Percentiles rank a stretch among this genome's conserved stretches.
Evolutionary conservation across 2,113 vertebrate species (phyloP).

Genomic region (Elachura formosa): DNA sequence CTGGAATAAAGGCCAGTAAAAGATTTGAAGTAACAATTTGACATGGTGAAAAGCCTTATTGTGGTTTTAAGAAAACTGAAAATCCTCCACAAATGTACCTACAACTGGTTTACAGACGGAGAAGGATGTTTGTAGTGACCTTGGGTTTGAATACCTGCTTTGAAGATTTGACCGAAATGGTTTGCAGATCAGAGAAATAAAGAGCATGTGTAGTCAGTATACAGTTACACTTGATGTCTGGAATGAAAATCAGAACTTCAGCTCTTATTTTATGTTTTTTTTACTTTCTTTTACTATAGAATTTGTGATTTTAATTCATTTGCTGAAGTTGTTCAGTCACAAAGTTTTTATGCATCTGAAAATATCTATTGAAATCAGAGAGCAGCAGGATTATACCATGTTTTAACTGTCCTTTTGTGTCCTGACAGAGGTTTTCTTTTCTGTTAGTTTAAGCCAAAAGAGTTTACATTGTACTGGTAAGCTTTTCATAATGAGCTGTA

Average conservation of each 20-base stretch:
- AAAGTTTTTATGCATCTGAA: neutral
- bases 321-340: neutral
- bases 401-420: neutral
- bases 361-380: neutral
- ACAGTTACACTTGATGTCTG: slow-evolving; percentile 48
- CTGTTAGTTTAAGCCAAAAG: neutral
- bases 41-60: slow-evolving; percentile 9
- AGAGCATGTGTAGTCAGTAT: slow-evolving; percentile 64
- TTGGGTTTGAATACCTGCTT: slow-evolving; percentile 51
- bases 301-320: neutral
- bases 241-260: slow-evolving; percentile 52
- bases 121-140: slow-evolving; percentile 46
- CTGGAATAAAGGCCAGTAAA: neutral
- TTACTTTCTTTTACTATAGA: neutral
- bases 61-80: neutral
- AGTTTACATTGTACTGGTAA: neutral
- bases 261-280: slow-evolving; percentile 16
- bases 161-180: slow-evolving; percentile 58
- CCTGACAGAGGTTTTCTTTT: neutral
- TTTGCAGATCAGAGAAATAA: slow-evolving; percentile 68
- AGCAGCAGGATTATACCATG: neutral
- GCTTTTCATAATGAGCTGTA: neutral
- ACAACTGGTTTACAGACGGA: neutral
- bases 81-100: neutral
- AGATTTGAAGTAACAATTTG: slow-evolving; percentile 45